Evolutionary conservation across 1,140 invertebrate species (phyloP).

Genomic region (Arion vulgaris): DNA sequence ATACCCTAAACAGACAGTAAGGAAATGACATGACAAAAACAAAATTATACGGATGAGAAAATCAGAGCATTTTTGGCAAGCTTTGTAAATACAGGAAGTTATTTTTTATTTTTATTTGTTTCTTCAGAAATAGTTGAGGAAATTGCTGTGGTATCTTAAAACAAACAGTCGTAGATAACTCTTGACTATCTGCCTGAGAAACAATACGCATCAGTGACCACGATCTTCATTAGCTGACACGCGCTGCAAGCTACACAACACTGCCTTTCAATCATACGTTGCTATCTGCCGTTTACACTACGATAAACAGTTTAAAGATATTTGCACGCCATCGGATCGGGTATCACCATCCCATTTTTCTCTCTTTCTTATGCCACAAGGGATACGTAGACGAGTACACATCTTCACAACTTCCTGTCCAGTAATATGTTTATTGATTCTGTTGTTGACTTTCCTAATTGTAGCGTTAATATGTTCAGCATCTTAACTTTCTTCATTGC

Average conservation of each 20-base stretch:
- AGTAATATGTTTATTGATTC: no score
- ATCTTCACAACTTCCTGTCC: no score
- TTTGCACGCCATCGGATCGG: background rate
- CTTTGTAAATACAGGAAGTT: background rate
- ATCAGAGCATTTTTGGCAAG: constrained; percentile 9
- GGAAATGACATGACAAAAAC: no score
- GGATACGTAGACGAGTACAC: no score
- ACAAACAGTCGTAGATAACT: background rate
- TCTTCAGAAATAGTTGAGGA: background rate
- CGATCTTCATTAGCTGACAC: background rate
- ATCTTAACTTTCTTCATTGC: no score
- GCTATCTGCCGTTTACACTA: background rate
- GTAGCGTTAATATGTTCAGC: no score
- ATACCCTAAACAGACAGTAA: no score
- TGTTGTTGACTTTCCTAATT: no score
- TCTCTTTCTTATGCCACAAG: no score
- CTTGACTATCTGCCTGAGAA: constrained; percentile 4
- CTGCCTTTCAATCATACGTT: constrained; percentile 2
- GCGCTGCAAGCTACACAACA: background rate
- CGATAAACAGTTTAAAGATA: background rate
- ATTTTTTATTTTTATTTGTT: no score
- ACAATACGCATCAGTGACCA: background rate
- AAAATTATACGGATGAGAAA: no score
- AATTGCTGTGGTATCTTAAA: background rate
- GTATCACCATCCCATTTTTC: no score